Evolutionary conservation across 1,140 invertebrate species (phyloP).

Genomic region (Anoplophora glabripennis): DNA sequence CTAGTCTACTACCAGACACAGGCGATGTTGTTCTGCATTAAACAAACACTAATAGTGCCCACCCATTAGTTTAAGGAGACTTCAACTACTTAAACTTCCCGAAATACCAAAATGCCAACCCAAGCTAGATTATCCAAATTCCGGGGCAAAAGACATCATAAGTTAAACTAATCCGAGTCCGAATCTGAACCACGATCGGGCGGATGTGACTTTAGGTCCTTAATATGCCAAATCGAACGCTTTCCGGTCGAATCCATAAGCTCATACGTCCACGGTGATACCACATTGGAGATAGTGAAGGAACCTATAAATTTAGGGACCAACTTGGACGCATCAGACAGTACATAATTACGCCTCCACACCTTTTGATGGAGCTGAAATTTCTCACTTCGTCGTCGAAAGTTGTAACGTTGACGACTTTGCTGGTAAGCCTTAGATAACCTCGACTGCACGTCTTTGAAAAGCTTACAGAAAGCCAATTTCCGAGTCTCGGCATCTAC

Average conservation of each 20-base stretch:
- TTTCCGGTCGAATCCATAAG: neutral
- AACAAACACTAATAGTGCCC: no score
- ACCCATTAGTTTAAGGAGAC: no score
- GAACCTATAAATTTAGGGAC: constrained; percentile 16
- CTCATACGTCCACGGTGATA: constrained; percentile 18
- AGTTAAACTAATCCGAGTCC: no score
- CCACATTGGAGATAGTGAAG: constrained; percentile 1
- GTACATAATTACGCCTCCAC: constrained; percentile 1
- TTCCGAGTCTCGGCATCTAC: neutral
- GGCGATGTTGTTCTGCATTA: no score
- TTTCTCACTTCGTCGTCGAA: no score
- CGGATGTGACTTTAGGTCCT: constrained; percentile 16
- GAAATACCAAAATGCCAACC: no score
- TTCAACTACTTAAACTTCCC: no score
- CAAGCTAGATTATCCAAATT: no score
- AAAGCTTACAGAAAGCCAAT: neutral
- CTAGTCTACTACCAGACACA: no score
- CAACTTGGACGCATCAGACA: constrained; percentile 24
- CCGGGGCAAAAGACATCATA: no score
- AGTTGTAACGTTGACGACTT: neutral
- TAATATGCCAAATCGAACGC: constrained; percentile 7
- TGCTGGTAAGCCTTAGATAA: neutral
- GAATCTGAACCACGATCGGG: no score
- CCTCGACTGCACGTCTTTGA: neutral
- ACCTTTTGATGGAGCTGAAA: neutral